A percentile compares a stretch with the other conserved stretches of the same genome.
Evolutionary conservation across 1,140 invertebrate genomes (phyloP).

Genomic region (Zophobas atratus): DNA sequence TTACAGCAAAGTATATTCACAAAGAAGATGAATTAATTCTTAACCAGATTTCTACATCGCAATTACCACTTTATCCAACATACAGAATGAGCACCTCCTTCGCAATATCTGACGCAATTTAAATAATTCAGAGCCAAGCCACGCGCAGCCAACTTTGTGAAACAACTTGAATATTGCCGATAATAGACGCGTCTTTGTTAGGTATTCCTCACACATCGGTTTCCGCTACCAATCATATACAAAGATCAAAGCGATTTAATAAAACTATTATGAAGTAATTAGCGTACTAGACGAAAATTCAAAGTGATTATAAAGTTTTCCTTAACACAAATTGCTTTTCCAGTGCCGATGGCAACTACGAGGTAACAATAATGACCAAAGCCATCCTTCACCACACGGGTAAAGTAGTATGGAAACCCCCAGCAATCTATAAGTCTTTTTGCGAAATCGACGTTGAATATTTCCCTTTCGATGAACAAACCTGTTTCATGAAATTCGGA

Average conservation of each 20-base stretch:
- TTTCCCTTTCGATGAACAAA: slow-evolving; percentile 97
- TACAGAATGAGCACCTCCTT: too few relatives aligned
- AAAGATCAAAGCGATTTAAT: background rate
- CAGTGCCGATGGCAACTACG: slow-evolving; percentile 98
- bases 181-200: background rate
- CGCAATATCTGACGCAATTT: background rate
- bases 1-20: too few relatives aligned
- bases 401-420: slow-evolving; percentile 96
- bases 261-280: background rate
- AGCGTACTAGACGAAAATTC: background rate
- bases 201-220: background rate
- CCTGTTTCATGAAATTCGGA: slow-evolving; percentile 98
- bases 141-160: background rate
- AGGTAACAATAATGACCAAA: slow-evolving; percentile 98
- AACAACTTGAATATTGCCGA: background rate
- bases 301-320: background rate
- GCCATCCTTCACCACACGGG: slow-evolving; percentile 93
- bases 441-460: slow-evolving; percentile 98
- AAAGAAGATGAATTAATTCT: too few relatives aligned
- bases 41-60: too few relatives aligned
- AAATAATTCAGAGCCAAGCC: background rate
- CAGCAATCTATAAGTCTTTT: slow-evolving; percentile 98
- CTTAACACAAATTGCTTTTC: slow-evolving; percentile 51
- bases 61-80: too few relatives aligned
- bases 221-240: background rate